Base-by-base conservation (phyloP, 2,888 invertebrate genomes). In the Apocheima hispidaria region DNA sequence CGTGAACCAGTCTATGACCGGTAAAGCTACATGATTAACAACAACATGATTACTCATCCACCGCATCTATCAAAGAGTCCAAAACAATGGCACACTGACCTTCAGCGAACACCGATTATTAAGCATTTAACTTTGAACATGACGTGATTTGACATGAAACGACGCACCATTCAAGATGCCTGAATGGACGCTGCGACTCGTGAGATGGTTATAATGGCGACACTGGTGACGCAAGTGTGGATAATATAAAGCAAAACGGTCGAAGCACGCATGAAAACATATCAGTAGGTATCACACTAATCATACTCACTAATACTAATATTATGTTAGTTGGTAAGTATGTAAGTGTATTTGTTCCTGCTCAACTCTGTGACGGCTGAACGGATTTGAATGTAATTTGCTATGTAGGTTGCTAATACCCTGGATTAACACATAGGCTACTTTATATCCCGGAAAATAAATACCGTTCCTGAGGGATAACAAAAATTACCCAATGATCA, bases 61-160 rank as follows among this genome's bases (percentile, higher is more conserved):
- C n/a, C 43, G 26, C 51, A 26, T 52, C 35, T 10, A 48, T 52
- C 33, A 49, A 48, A 33, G 38, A 35, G 49, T 41, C 41, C 44
- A 41, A 49, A 59, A 63, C 55, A 57, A 50, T 60, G 43, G 40
- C 60, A 33, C 43, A 50, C 38, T 51, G 64, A 54, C 64, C 63
- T 63, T 59, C 57, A 44, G 26, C 12, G 28, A 16, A 50, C 26
- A 52, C 36, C 51, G 55, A 50, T 60, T 57, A 64, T 51, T 36
- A 56, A 57, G 36, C 33, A 35, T 58, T 59, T 36, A 46, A 20
- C 33, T 33, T 36, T 5, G 35, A 14, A 50, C 21, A 36, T 53
- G 53, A 58, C 57, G 53, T 38, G 53, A 54, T 50, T 21, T 51
- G 58, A 53, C 26, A 54, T 41, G 53, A 43, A 54, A 40, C 14